These are phyloP conservation scores for Heliocidaris tuberculata DNA, from an alignment of 35 echinoderm and acorn worm species.

Conservation along the genomic window DNA sequence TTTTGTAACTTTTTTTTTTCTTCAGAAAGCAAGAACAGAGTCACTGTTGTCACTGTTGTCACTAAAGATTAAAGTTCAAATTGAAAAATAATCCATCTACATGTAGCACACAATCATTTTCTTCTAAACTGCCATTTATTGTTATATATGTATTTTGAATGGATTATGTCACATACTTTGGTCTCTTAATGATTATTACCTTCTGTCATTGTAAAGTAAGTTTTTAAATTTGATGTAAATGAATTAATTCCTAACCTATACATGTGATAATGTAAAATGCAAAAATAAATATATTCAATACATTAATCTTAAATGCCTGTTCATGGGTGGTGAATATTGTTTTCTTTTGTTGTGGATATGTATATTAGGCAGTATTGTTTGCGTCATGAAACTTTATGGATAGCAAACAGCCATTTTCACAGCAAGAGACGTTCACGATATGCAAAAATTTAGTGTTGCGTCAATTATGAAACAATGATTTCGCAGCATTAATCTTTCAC, in stretches of 20 bases:
- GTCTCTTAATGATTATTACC: neutral
- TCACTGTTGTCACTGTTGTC: neutral
- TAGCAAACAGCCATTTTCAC: too few species aligned
- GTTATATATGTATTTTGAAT: neutral
- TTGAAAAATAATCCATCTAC: neutral
- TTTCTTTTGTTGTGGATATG: neutral
- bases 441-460: too few species aligned
- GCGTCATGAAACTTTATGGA: too few species aligned
- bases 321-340: neutral
- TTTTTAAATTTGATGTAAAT: neutral
- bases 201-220: constrained; percentile 4
- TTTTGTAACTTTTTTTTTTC: too few species aligned
- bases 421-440: too few species aligned
- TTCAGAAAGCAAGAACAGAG: neutral
- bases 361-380: too few species aligned
- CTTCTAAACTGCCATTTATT: neutral
- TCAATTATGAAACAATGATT: too few species aligned
- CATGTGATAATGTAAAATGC: neutral
- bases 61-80: neutral
- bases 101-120: neutral
- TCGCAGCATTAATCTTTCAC: too few species aligned
- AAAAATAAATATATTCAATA: constrained; percentile 20
- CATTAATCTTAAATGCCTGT: neutral
- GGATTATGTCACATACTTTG: neutral
- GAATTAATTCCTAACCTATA: neutral